phyloP scores from a whole-genome alignment of 2,888 invertebrate genomes.

The Chrysina gloriosa region DNA sequence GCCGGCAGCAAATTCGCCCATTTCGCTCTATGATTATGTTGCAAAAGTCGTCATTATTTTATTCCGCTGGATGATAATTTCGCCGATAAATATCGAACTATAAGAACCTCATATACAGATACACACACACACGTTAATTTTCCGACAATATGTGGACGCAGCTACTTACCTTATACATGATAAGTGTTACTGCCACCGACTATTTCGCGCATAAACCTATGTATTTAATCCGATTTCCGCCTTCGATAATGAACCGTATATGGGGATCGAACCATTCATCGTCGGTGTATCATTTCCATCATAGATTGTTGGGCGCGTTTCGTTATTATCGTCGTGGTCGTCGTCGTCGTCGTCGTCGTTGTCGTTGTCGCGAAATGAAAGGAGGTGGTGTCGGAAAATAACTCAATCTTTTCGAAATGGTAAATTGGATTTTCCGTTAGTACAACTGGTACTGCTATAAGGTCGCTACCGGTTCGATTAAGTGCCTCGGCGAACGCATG shows the following conservation, averaged over 20 bases:
- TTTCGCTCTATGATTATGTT: conserved; percentile 24
- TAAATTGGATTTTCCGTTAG: conserved; percentile 33
- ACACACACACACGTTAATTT: not conserved
- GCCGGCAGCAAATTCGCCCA: not conserved
- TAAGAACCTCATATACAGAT: not conserved
- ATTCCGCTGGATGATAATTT: conserved; percentile 7
- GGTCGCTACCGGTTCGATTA: conserved; percentile 18
- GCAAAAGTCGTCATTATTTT: conserved; percentile 9
- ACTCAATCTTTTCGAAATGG: conserved; percentile 31
- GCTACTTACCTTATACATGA: too few species aligned
- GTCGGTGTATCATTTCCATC: conserved; percentile 30
- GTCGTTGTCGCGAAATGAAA: conserved; percentile 25
- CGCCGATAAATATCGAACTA: not conserved
- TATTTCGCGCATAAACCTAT: not conserved
- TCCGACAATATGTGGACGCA: not conserved
- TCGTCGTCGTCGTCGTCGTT: too few species aligned
- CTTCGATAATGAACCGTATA: conserved; percentile 13
- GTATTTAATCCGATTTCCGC: conserved; percentile 23
- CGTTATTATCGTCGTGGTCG: too few species aligned
- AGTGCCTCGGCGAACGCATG: conserved; percentile 7
- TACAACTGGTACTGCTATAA: not conserved
- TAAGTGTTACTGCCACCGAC: conserved; percentile 3
- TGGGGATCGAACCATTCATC: conserved; percentile 20
- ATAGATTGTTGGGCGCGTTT: conserved; percentile 20
- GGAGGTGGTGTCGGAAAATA: conserved; percentile 29